A percentile compares a stretch with the other conserved stretches of the same genome.
These are phyloP conservation scores for Lepidurus couesii DNA, from an alignment of 1,140 invertebrate species.

Conservation along the genomic window DNA sequence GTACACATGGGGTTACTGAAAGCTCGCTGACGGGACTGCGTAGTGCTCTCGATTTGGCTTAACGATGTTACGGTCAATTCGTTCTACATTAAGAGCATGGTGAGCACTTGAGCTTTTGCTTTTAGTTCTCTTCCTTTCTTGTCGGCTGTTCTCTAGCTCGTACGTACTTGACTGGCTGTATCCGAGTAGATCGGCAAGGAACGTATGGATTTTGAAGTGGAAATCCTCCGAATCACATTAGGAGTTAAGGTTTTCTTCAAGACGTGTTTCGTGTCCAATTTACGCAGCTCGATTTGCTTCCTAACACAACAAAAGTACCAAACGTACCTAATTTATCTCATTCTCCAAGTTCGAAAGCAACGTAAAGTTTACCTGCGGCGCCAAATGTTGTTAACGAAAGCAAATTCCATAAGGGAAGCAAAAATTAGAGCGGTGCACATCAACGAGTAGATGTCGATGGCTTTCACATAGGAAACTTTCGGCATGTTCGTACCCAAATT, in stretches of 20 bases:
- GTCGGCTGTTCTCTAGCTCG: not conserved
- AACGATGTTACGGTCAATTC: not conserved
- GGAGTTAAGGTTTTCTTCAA: slow-evolving; percentile 74
- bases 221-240: slow-evolving; percentile 55
- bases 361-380: slow-evolving; percentile 60
- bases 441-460: slow-evolving; percentile 83
- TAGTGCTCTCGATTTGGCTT: not conserved
- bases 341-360: not conserved
- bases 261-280: slow-evolving; percentile 75
- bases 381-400: slow-evolving; percentile 84
- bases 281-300: slow-evolving; percentile 72
- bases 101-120: not conserved
- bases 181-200: not conserved
- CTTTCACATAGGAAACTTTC: slow-evolving; percentile 85
- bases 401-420: slow-evolving; percentile 77
- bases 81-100: not conserved
- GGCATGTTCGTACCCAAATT: slow-evolving; percentile 75
- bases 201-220: not conserved
- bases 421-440: slow-evolving; percentile 78
- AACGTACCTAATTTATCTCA: slow-evolving; percentile 17
- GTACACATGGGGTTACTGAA: not conserved
- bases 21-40: not conserved
- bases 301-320: slow-evolving; percentile 46
- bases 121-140: not conserved
- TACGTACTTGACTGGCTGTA: not conserved